phyloP scores from a whole-genome alignment of 2,797 vertebrate species.

The Coendou prehensilis region DNA sequence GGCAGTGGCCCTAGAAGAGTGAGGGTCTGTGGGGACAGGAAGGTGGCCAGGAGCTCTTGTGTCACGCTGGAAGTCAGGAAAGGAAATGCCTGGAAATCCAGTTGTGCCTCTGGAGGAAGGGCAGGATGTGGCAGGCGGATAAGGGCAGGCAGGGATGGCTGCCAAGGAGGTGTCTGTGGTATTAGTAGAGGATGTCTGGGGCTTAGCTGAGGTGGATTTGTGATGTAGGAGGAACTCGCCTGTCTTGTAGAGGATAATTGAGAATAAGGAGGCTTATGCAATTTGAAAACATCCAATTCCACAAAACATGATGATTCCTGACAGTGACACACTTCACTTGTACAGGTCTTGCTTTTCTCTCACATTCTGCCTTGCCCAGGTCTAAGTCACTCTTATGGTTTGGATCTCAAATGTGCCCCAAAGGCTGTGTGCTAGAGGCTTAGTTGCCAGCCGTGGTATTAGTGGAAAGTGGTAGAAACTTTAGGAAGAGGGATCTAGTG shows the following conservation, averaged over 20 bases:
- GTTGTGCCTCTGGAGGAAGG: background rate
- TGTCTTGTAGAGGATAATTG: background rate
- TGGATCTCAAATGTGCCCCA: background rate
- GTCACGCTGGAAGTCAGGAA: conserved; percentile 9
- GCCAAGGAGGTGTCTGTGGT: background rate
- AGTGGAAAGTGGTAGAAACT: background rate
- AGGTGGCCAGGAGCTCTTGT: background rate
- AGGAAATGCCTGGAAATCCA: conserved; percentile 64
- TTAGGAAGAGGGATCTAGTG: too few relatives aligned
- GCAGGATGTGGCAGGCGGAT: conserved; percentile 9
- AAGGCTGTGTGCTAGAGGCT: background rate
- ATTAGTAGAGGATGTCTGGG: background rate
- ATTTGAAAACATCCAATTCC: conserved; percentile 42
- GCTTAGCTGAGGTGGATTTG: conserved; percentile 38
- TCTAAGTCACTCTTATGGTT: background rate
- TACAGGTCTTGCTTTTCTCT: background rate
- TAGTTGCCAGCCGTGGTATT: background rate
- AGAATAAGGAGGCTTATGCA: conserved; percentile 43
- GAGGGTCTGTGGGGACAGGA: conserved; percentile 15
- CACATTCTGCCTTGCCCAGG: background rate
- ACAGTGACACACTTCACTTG: background rate
- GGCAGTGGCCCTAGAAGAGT: background rate
- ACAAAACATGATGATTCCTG: conserved; percentile 8
- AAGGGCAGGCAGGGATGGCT: background rate
- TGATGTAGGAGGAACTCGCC: conserved; percentile 3